Evolutionary conservation across 2,888 invertebrate species (phyloP).

Genomic region (Drosophila colorata): DNA sequence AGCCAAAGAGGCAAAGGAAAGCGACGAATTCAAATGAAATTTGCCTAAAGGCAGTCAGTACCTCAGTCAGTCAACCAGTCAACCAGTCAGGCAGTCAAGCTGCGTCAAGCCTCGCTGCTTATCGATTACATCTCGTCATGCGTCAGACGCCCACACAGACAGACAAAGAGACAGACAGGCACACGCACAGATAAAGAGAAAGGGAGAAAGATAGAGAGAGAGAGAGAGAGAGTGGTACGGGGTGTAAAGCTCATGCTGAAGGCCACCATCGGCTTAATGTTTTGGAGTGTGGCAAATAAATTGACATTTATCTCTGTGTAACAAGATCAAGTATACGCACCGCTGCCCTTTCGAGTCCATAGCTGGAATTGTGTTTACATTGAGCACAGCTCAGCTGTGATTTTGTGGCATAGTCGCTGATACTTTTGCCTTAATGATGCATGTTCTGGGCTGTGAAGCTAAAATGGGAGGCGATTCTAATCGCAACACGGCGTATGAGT

Average conservation of each 20-base stretch:
- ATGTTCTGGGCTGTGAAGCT: constrained; percentile 26
- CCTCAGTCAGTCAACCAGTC: constrained; percentile 39
- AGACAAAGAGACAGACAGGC: constrained; percentile 7
- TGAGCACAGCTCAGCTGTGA: constrained; percentile 51
- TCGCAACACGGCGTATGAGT: constrained; percentile 60
- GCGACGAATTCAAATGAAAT: constrained; percentile 65
- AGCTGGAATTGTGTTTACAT: constrained; percentile 16
- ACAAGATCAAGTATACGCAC: constrained; percentile 80
- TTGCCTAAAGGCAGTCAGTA: constrained; percentile 52
- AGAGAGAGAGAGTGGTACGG: background rate
- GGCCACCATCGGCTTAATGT: constrained; percentile 69
- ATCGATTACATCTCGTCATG: constrained; percentile 75
- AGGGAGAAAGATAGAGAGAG: background rate
- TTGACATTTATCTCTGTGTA: constrained; percentile 79
- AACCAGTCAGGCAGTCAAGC: constrained; percentile 47
- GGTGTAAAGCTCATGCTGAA: constrained; percentile 41
- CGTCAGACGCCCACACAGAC: constrained; percentile 38
- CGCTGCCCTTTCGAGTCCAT: constrained; percentile 42
- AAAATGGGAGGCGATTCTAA: constrained; percentile 45
- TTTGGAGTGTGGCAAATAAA: constrained; percentile 79
- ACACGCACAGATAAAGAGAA: constrained; percentile 2
- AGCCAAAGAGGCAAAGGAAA: background rate
- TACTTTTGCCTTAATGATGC: constrained; percentile 52
- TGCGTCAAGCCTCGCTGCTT: constrained; percentile 61
- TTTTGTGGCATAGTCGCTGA: constrained; percentile 58